phyloP scores from a whole-genome alignment of 2,888 invertebrate genomes.

The Limnephilus auricula region DNA sequence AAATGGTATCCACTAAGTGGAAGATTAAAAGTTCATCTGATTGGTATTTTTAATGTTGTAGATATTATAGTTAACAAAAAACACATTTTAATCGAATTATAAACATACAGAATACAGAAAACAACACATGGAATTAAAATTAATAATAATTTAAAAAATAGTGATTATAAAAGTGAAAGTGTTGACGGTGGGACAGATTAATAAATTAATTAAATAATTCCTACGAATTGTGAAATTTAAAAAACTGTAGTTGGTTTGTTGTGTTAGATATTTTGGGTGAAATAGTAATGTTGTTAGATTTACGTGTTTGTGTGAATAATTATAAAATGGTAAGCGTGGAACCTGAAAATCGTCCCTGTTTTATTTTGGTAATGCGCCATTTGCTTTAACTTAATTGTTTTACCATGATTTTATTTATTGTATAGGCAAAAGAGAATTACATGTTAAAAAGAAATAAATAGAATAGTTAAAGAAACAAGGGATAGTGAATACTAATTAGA shows the following conservation, averaged over 20 bases:
- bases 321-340: not conserved
- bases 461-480: not conserved
- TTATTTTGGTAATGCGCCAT: not conserved
- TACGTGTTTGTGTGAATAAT: conserved; percentile 3
- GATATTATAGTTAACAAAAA: conserved; percentile 16
- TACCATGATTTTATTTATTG: not conserved
- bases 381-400: not conserved
- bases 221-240: conserved; percentile 2
- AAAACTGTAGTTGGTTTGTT: conserved; percentile 40
- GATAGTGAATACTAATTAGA: not conserved
- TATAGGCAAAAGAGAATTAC: not conserved
- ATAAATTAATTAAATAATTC: conserved; percentile 19
- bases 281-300: conserved; percentile 18
- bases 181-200: conserved; percentile 7
- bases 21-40: conserved; percentile 52
- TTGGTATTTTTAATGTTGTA: conserved; percentile 38
- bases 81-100: conserved; percentile 50
- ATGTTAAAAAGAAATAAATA: not conserved
- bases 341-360: not conserved
- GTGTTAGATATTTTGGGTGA: conserved; percentile 8
- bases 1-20: conserved; percentile 66
- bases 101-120: conserved; percentile 17
- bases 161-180: conserved; percentile 22
- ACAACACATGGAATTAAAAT: conserved; percentile 28
- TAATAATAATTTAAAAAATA: not conserved